Conservation (phyloP, 2,797 vertebrate species). For the Myotis planiceps region DNA sequence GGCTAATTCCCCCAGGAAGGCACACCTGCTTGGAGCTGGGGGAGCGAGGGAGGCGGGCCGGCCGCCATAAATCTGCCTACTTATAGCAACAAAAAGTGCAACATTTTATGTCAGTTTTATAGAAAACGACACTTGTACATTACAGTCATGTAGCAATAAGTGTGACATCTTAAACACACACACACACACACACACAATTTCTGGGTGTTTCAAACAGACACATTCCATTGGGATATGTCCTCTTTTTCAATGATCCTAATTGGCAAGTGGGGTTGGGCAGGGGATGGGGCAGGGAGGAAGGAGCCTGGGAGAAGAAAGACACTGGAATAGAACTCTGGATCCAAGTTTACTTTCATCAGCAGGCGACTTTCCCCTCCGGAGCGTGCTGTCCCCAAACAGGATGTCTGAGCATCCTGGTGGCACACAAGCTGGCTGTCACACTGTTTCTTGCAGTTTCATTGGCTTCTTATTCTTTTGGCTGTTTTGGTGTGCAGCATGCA, state of each 20-base stretch:
- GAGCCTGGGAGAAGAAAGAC: constrained; percentile 42
- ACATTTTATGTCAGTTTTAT: neutral
- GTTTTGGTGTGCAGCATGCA: neutral
- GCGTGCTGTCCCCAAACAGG: constrained; percentile 26
- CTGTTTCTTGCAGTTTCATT: constrained; percentile 43
- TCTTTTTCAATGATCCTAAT: constrained; percentile 52
- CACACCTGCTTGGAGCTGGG: accelerated
- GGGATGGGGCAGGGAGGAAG: neutral
- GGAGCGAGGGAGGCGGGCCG: neutral
- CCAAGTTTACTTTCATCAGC: constrained; percentile 61
- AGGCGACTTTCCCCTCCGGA: constrained; percentile 38
- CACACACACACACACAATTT: constrained; percentile 40
- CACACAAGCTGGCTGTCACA: neutral
- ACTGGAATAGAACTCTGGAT: constrained; percentile 58
- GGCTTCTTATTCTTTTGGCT: neutral
- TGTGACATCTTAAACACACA: constrained; percentile 16
- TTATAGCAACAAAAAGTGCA: neutral
- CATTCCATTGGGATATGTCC: constrained; percentile 39
- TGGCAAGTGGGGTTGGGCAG: constrained; percentile 32
- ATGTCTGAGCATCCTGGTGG: constrained; percentile 27
- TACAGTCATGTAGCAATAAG: neutral
- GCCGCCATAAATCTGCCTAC: neutral
- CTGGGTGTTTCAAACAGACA: constrained; percentile 64
- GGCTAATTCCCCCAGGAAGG: constrained; percentile 49
- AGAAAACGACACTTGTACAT: neutral